Evolutionary conservation across 2,888 invertebrate genomes (phyloP), one percentile per base, ranked within the genome.

Genomic region (Erebia aethiops): DNA sequence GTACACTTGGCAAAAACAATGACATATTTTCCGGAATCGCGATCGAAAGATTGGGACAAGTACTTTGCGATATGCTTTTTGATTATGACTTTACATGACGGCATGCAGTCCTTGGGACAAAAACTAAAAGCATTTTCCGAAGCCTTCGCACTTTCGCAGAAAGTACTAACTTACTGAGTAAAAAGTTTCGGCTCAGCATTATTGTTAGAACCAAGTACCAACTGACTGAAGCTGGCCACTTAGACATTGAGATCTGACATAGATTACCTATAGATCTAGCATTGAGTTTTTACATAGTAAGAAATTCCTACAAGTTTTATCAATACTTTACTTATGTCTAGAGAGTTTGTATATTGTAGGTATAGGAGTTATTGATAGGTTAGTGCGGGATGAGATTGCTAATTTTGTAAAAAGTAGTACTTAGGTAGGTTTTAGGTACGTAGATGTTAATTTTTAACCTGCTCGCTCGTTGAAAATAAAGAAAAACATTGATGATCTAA

Each of bases 1-100:
- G 62, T 46, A 62, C 14, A 21, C 49, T 26, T 62, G 14, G 18
- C 49, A 62, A 62, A 62, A 62, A 62, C 46, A 9, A 21, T 14
- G 49, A 14, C 62, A 62, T 62, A 62, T 62, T 62, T 62, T 49
- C 62, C 49, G 62, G 62, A 62, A 62, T 62, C 49, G 46, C 21
- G 46, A 49, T 62, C 49, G 46, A 62, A 62, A 57, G 57, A 57
- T 57, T 60, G 46, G 8, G 5, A 13, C 18, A 21, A 21, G 14
- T 7, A 62, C 49, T 62, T 62, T 46, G 7, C 21, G 62, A 62
- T 62, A 62, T 62, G 62, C 62, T 62, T 62, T 62, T 46, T 49
- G 62, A 62, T 46, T 62, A 49, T 62, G 49, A 62, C 46, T 49
- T 62, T 13, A 62, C 62, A 62, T 62, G 18, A 18, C 21, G 46